Evolutionary conservation across 2,888 invertebrate genomes (phyloP).

Genomic region (Acrobasis suavella): DNA sequence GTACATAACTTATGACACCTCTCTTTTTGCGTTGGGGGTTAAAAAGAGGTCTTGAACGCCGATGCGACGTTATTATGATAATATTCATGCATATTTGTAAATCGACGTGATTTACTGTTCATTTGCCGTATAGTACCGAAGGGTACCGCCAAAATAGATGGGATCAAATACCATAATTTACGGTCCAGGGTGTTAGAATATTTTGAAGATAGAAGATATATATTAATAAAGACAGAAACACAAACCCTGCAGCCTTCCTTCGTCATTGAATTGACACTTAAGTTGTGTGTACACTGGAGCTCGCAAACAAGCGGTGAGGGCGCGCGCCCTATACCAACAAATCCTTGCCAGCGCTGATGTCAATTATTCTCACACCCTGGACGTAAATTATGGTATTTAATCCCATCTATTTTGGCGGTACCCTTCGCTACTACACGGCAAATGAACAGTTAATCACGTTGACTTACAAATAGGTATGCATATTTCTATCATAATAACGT

Average conservation of each 20-base stretch:
- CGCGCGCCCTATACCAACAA: constrained; percentile 15
- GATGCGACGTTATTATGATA: too few relatives aligned
- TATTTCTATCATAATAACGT: too few relatives aligned
- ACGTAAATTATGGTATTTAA: background rate
- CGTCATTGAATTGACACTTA: constrained; percentile 9
- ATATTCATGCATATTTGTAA: too few relatives aligned
- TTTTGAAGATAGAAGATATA: background rate
- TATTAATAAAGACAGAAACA: background rate
- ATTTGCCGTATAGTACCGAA: too few relatives aligned
- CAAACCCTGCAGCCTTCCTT: background rate
- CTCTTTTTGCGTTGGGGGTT: too few relatives aligned
- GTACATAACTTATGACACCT: too few relatives aligned
- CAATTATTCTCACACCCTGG: background rate
- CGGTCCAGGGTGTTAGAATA: background rate
- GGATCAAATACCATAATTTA: too few relatives aligned
- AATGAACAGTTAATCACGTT: too few relatives aligned
- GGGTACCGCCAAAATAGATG: background rate
- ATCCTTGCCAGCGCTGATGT: background rate
- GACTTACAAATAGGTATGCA: too few relatives aligned
- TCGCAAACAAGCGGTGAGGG: constrained; percentile 6
- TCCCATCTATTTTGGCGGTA: background rate
- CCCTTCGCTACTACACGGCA: too few relatives aligned
- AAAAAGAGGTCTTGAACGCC: too few relatives aligned
- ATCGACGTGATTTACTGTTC: too few relatives aligned
- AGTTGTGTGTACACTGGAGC: background rate